phyloP scores from a whole-genome alignment of 30 jellyfish, hydroid and myxozoan genomes.

The Clytia hemisphaerica region DNA sequence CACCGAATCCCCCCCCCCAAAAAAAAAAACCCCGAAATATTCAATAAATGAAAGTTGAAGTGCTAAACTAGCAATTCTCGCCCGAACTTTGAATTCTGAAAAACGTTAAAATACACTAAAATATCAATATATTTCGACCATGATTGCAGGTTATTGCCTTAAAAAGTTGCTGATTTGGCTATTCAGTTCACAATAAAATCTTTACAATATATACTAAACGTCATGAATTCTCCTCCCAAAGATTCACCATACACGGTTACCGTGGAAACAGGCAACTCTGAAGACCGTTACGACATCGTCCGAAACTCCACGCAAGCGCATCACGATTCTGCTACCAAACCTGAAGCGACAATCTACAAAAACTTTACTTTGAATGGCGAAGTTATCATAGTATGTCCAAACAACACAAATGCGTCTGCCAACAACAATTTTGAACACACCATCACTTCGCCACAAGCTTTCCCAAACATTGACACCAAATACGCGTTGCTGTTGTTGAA shows the following conservation, averaged over 20 bases:
- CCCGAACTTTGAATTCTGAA: too few relatives aligned
- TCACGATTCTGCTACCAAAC: constrained; percentile 54
- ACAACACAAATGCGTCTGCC: constrained; percentile 46
- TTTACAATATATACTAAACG: too few relatives aligned
- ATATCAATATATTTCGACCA: too few relatives aligned
- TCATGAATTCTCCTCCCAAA: background rate
- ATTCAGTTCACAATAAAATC: too few relatives aligned
- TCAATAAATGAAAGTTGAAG: background rate
- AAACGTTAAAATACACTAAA: too few relatives aligned
- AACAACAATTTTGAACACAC: too few relatives aligned
- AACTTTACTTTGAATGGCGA: constrained; percentile 60
- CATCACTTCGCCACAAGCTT: background rate
- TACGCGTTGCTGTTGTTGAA: constrained; percentile 43
- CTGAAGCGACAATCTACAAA: constrained; percentile 38
- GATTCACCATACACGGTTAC: constrained; percentile 51
- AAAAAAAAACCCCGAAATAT: too few relatives aligned
- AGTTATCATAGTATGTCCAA: constrained; percentile 50
- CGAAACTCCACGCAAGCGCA: constrained; percentile 61
- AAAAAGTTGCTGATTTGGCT: too few relatives aligned
- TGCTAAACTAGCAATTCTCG: too few relatives aligned
- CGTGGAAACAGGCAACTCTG: constrained; percentile 55
- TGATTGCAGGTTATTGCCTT: background rate
- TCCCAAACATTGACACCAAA: constrained; percentile 11
- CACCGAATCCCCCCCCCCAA: too few relatives aligned
- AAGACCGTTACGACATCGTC: constrained; percentile 53